phyloP scores from a whole-genome alignment of 1,140 invertebrate species.

The Diorhabda elongata region DNA sequence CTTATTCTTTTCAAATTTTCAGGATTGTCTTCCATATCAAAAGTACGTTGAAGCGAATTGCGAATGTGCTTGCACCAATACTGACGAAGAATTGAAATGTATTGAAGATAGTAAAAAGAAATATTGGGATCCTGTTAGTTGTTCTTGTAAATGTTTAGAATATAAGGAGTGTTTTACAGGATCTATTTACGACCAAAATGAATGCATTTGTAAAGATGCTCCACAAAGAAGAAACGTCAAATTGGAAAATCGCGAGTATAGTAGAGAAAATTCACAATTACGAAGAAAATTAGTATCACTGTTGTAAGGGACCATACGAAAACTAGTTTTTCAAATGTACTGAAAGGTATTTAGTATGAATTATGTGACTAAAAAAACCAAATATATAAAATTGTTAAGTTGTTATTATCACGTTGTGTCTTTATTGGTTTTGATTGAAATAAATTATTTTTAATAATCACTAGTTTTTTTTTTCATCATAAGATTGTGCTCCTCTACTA shows the following conservation, averaged over 20 bases:
- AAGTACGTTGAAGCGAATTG: slow-evolving; percentile 55
- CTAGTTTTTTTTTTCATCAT: too few relatives aligned
- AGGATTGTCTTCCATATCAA: slow-evolving; percentile 59
- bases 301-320: too few relatives aligned
- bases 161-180: slow-evolving; percentile 56
- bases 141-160: slow-evolving; percentile 56
- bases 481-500: too few relatives aligned
- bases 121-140: slow-evolving; percentile 58
- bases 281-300: too few relatives aligned
- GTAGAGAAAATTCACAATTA: background rate
- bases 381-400: too few relatives aligned
- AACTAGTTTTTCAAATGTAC: too few relatives aligned
- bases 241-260: background rate
- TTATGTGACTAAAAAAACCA: too few relatives aligned
- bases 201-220: slow-evolving; percentile 54
- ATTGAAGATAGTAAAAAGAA: slow-evolving; percentile 48
- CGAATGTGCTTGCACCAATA: slow-evolving; percentile 57
- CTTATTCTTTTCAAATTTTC: slow-evolving; percentile 21
- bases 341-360: too few relatives aligned
- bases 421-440: too few relatives aligned
- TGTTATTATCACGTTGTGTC: too few relatives aligned
- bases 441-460: too few relatives aligned
- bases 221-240: slow-evolving; percentile 25
- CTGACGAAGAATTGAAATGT: slow-evolving; percentile 58
- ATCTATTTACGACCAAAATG: slow-evolving; percentile 54